A percentile compares a stretch with the other conserved stretches of the same genome.
Conservation (phyloP, 2,888 invertebrate species). For the Nymphalis urticae region DNA sequence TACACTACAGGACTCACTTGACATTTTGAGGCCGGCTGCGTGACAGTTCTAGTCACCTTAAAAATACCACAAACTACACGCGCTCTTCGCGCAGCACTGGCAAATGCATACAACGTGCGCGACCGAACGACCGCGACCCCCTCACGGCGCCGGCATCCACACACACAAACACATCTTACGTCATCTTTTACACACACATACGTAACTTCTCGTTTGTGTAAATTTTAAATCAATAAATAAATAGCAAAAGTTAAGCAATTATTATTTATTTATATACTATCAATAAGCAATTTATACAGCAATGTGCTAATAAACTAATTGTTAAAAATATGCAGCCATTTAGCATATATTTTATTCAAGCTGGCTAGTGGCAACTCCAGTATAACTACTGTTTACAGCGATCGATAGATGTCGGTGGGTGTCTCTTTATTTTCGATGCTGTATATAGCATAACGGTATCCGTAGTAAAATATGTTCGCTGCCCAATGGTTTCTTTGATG, state of each 20-base stretch:
- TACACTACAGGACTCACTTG: conserved; percentile 61
- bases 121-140: conserved; percentile 54
- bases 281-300: neutral
- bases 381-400: conserved; percentile 68
- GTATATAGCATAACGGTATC: conserved; percentile 72
- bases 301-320: neutral
- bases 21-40: conserved; percentile 75
- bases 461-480: conserved; percentile 72
- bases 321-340: conserved; percentile 1
- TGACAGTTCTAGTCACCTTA: conserved; percentile 74
- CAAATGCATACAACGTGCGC: conserved; percentile 68
- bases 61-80: conserved; percentile 69
- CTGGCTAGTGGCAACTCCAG: conserved; percentile 57
- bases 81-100: conserved; percentile 72
- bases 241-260: conserved; percentile 5
- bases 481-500: conserved; percentile 62
- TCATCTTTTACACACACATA: conserved; percentile 13
- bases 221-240: neutral
- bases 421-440: conserved; percentile 78
- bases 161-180: conserved; percentile 24
- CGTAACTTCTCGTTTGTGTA: neutral
- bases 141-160: conserved; percentile 49
- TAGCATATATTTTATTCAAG: conserved; percentile 11
- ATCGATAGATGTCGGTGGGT: conserved; percentile 81
- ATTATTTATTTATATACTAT: neutral